Base-by-base conservation (phyloP, 2,113 vertebrate species). In the Gadus macrocephalus region DNA sequence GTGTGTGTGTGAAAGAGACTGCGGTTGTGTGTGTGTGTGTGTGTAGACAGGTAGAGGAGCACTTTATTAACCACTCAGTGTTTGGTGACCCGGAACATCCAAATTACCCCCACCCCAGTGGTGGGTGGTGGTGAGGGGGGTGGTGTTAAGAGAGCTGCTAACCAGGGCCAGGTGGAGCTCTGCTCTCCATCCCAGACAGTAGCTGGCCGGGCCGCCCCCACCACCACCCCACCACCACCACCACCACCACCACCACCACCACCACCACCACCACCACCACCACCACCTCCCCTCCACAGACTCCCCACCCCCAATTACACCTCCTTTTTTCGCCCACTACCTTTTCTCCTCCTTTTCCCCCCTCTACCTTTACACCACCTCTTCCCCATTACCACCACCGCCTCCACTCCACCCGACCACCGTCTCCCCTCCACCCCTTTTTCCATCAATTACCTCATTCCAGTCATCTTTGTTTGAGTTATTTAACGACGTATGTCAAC, bases 11-110 rank as follows among this genome's bases (percentile, higher is more conserved):
- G 79, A 82, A 75, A 83, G 80, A 84, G 70, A 73, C 69, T 14
- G 76, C 73, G 79, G 77, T 20, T 85, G 83, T 66, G 79, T 38
- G 71, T 65, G 71, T 75, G 76, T 82, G 80, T 81, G 77, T 90
- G 89, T 88, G 84, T 84, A 83, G 88, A 89, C 86, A 89, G 83
- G 88, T 89, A 88, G 81, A 83, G 74, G 70, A 82, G 76, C 78
- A 86, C 89, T 89, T 91, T 89, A 92, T 92, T 90, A 90, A 90
- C 86, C 88, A 89, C 88, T 86, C 85, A 88, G 83, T 81, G 82
- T 82, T 92, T 78, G 86, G 85, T 88, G 87, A 90, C 87, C 87
- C 81, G 87, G 88, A 91, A 90, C 89, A 90, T 84, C 84, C 83
- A 90, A 90, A 91, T 90, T 90, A 91, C 87, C 84, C 85, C 84